These are phyloP conservation scores for Stichodactyla mertensii DNA, from an alignment of 64 coral and sea anemone genomes.

Conservation along the genomic window DNA sequence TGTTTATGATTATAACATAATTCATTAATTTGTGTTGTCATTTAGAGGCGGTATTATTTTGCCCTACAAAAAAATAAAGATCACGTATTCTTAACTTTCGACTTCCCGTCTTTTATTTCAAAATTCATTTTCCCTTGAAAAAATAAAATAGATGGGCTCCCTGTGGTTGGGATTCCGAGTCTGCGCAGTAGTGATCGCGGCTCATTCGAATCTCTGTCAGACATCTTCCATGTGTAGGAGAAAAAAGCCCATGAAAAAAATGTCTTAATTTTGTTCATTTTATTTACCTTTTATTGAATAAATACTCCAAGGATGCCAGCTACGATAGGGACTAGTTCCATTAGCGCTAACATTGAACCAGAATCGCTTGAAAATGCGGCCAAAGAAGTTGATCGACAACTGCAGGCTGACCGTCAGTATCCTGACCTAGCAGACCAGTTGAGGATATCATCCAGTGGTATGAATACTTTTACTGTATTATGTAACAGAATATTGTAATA, in stretches of 20 bases:
- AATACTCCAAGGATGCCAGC: slow-evolving; percentile 64
- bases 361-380: slow-evolving; percentile 85
- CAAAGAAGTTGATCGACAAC: slow-evolving; percentile 89
- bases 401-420: slow-evolving; percentile 76
- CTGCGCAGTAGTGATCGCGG: slow-evolving; percentile 77
- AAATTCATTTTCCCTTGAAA: not conserved
- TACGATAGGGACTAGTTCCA: slow-evolving; percentile 38
- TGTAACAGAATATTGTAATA: not conserved
- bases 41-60: not conserved
- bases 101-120: not conserved
- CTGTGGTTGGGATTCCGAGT: slow-evolving; percentile 43
- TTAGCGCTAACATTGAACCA: slow-evolving; percentile 34
- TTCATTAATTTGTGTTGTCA: not conserved
- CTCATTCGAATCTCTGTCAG: slow-evolving; percentile 66
- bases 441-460: slow-evolving; percentile 68
- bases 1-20: not conserved
- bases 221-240: slow-evolving; percentile 46
- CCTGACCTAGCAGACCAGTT: slow-evolving; percentile 82
- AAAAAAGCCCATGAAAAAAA: slow-evolving; percentile 10
- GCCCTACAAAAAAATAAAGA: not conserved
- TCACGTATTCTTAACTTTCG: not conserved
- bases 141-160: not conserved
- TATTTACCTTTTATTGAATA: not conserved
- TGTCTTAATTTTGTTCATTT: not conserved
- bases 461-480: slow-evolving; percentile 19